phyloP scores from a whole-genome alignment of 2,797 vertebrate genomes.

The Benthosema pterotum region DNA sequence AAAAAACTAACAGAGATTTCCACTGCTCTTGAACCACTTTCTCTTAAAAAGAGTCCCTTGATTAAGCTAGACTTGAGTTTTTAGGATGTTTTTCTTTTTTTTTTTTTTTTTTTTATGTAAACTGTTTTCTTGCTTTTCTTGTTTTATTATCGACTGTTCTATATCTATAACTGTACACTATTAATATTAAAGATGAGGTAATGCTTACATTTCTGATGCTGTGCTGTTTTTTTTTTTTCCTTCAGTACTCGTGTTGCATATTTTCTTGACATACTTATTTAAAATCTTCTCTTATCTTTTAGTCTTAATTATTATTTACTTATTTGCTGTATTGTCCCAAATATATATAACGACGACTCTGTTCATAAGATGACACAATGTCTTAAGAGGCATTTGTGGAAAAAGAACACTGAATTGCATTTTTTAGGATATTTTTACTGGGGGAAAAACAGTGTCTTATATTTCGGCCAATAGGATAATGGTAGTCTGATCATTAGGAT shows the following conservation, averaged over 20 bases:
- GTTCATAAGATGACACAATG: too few relatives aligned
- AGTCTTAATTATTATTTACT: too few relatives aligned
- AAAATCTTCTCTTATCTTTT: too few relatives aligned
- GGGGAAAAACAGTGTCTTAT: too few relatives aligned
- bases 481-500: too few relatives aligned
- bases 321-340: too few relatives aligned
- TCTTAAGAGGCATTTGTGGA: too few relatives aligned
- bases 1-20: constrained; percentile 19
- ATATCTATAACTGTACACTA: constrained; percentile 78
- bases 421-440: too few relatives aligned
- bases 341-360: too few relatives aligned
- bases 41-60: constrained; percentile 38
- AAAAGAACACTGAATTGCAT: too few relatives aligned
- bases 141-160: constrained; percentile 67
- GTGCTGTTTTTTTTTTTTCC: not conserved
- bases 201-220: constrained; percentile 11
- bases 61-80: constrained; percentile 40
- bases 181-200: constrained; percentile 79
- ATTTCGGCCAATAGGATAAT: too few relatives aligned
- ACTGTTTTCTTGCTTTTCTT: constrained; percentile 67
- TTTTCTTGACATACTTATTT: too few relatives aligned
- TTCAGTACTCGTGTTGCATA: not conserved
- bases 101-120: constrained; percentile 57
- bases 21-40: constrained; percentile 26
- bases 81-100: constrained; percentile 47